Conservation (phyloP, 2,888 invertebrate species). For the Caenorhabditis afra region DNA sequence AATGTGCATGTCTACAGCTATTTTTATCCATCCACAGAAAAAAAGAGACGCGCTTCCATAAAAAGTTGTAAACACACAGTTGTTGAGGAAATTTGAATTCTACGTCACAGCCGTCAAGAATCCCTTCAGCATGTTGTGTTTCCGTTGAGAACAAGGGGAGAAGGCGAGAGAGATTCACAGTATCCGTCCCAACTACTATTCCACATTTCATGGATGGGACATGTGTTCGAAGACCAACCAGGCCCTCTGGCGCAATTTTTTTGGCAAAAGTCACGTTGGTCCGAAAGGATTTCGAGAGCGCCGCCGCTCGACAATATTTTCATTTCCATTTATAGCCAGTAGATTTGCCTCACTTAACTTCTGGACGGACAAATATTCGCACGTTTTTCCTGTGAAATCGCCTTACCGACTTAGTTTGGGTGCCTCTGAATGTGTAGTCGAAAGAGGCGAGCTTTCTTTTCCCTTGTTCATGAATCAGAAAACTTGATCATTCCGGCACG, state of each 20-base stretch:
- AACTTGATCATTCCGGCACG: slow-evolving; percentile 9
- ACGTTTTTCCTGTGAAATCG: slow-evolving; percentile 2
- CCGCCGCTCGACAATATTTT: no score
- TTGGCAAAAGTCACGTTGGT: slow-evolving; percentile 18
- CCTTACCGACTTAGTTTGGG: slow-evolving; percentile 5
- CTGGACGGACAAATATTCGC: slow-evolving; percentile 29
- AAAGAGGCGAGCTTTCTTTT: background rate
- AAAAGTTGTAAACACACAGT: slow-evolving; percentile 24
- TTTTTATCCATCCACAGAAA: slow-evolving; percentile 4
- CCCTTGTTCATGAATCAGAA: slow-evolving; percentile 13
- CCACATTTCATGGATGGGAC: background rate
- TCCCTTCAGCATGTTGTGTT: slow-evolving; percentile 15
- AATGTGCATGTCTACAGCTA: slow-evolving; percentile 10
- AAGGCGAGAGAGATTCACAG: slow-evolving; percentile 1
- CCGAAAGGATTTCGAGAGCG: slow-evolving; percentile 4
- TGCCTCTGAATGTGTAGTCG: background rate
- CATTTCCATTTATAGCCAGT: slow-evolving; percentile 17
- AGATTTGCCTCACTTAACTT: background rate
- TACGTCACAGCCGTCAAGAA: slow-evolving; percentile 14
- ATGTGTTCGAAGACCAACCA: slow-evolving; percentile 40
- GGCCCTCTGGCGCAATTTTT: slow-evolving; percentile 38
- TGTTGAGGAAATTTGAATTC: slow-evolving; percentile 28
- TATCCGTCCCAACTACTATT: background rate
- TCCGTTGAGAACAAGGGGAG: background rate
- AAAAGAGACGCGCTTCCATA: background rate